Base-by-base conservation (phyloP, 1,140 invertebrate species). In the Drosophila pseudoananassae region DNA sequence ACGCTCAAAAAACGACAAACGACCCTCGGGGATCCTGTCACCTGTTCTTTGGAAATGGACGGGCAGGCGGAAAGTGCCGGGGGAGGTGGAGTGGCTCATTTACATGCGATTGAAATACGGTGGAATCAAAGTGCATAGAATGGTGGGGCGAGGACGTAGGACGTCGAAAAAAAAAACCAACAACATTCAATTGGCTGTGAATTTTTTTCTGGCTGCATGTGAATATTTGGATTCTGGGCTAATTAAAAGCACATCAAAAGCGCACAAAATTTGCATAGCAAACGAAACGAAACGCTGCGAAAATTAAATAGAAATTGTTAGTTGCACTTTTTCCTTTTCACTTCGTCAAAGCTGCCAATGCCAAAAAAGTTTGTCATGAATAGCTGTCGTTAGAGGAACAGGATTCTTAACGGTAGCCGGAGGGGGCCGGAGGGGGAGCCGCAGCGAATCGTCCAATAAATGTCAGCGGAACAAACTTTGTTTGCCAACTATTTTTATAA, bases 221-320 rank as follows among this genome's bases (percentile, higher is more conserved):
- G 51, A 47, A 27, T 43, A 57, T 43, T 38, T 64, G 57, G 61
- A 69, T 69, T 50, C 63, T 69, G 40, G 33, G 64, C 79, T 82
- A 83, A 82, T 82, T 82, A 82, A 82, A 82, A 82, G 75, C 75
- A 60, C 79, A 83, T 82, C 79, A 83, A 82, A 83, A 60, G 79
- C 79, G 51, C 27, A 27, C 63, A 64, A 43, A 82, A 82, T 82
- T 82, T 83, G 79, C 79, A 82, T 82, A 75, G 75, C 79, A 83
- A 83, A 83, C 79, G 79, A 83, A 78, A 77, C 78, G 78, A 63
- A 75, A 75, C 70, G 79, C 72, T 53, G 50, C 45, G 56, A 65
- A 83, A 83, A 75, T 65, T 70, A 78, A 82, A 83, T 78, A 83
- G 72, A 82, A 78, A 83, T 83, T 78, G 46, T 75, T 83, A 82